Percentiles rank a stretch among this genome's conserved stretches.
phyloP scores from a whole-genome alignment of 2,113 vertebrate species.

The Accipiter virgatus region DNA sequence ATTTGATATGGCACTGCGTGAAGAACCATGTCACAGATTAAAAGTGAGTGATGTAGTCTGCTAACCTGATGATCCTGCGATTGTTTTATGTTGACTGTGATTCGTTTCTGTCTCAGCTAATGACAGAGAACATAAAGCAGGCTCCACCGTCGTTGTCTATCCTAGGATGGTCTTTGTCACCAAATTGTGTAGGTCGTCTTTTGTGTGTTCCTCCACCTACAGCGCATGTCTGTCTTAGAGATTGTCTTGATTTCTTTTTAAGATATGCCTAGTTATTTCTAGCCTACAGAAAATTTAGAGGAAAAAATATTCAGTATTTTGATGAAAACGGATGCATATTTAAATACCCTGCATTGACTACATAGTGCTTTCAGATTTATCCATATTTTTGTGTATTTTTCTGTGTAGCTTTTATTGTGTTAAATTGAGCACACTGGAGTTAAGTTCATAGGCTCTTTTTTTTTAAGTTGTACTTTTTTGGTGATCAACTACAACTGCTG shows the following conservation, averaged over 20 bases:
- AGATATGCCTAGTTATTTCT: not conserved
- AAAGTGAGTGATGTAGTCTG: not conserved
- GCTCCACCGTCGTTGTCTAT: rapidly evolving
- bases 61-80: rapidly evolving
- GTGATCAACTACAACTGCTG: not conserved
- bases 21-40: not conserved
- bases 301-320: not conserved
- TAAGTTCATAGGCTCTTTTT: not conserved
- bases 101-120: not conserved
- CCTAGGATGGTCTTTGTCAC: not conserved
- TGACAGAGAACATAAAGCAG: not conserved
- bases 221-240: not conserved
- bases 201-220: not conserved
- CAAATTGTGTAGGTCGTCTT: not conserved
- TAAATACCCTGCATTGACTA: not conserved
- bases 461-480: not conserved
- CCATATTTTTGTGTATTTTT: not conserved
- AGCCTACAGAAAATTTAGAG: not conserved
- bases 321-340: not conserved
- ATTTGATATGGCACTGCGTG: not conserved
- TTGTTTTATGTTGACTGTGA: not conserved
- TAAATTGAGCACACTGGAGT: not conserved
- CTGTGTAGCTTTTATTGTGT: not conserved
- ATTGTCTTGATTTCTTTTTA: not conserved
- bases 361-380: not conserved